Base-by-base conservation (phyloP, 2,797 vertebrate species). In the Siniperca obscura region DNA sequence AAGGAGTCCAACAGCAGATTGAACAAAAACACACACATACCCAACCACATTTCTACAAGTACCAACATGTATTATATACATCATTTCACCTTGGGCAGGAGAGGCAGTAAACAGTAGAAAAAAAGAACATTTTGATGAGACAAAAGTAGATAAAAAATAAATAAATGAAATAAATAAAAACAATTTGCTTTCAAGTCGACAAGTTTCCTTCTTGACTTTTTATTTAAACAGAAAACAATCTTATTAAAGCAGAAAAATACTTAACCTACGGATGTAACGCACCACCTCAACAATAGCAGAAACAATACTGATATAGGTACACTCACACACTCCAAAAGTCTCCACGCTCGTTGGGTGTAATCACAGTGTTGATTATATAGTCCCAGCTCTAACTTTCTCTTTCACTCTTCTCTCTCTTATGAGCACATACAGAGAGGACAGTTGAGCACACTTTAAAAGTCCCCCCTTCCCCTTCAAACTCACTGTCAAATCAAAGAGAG, bases 401-500 rank as follows among this genome's bases (percentile, higher is more conserved):
- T 81, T 78, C 55, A 78, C 76, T 80, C 82, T 60, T 75, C 81
- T 81, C 67, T 84, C 59, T 84, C 87, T 84, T 60, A 78, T 78
- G 83, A 91, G 67, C 89, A 67, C 68, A 73, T n/a, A 85, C 59
- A 79, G 76, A 81, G 73, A 76, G 83, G 46, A 86, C 85, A 84
- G 87, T 78, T 50, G 52, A 76, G 90, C 72, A 48, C 75, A 89
- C 89, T 93, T 95, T 89, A 93, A 95, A 93, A 89, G 82, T 80
- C 82, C 76, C 87, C 87, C 92, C 88, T 90, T 86, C 84, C 86
- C 87, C 81, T 87, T 91, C 87, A 90, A 90, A 87, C 90, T 92
- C 86, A 11, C 81, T 86, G 91, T 93, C 90, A 91, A 94, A 94
- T 91, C 91, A 95, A 92, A 95, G 90, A 83, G 65, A 87, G 85